Evolutionary conservation across 2,888 invertebrate species (phyloP), one percentile per base, ranked within the genome.

Genomic region (Leucophenga montana): DNA sequence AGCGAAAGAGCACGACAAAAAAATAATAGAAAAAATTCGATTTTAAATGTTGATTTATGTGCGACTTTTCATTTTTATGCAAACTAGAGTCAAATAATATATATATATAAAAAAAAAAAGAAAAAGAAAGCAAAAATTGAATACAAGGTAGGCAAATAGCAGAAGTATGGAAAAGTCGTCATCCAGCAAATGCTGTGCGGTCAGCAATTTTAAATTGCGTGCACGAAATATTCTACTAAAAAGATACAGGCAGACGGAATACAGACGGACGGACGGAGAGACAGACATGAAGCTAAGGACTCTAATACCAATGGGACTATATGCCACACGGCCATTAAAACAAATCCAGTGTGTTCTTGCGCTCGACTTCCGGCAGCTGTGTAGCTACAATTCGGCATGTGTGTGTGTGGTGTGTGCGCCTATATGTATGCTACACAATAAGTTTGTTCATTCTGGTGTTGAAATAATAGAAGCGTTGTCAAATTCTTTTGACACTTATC

Each of bases 401-500:
- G 16, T 59, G 59, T 33, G 1, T 13, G 4, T 59, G 31, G 16
- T 33, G 13, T 56, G 56, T 20, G 20, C 20, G 22, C 20, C 50
- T 50, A 6, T 16, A 6, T 50, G 50, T 27, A 16, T 31, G 39
- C 18, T 6, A n/a, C 6, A 33, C 33, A 27, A 31, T 59, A 31
- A 33, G 16, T 57, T 16, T 14, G 54, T 54, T 22, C 57, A 33
- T 22, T 39, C 39, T 44, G 44, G 33, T 16, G 16, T 33, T 64
- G 14, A 64, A 64, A 22, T 64, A 64, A 64, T 64, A 48, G 62
- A 22, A 64, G 48, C 80, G 80, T 80, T 79, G 84, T 82, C 80
- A 85, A 82, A 82, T 85, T 85, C 75, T 83, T 85, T 83, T 85
- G 85, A 83, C 85, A 85, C 85, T 83, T 83, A 85, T 84, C 80